A percentile compares a stretch with the other conserved stretches of the same genome.
phyloP scores from a whole-genome alignment of 2,797 vertebrate species.

The Taeniopygia guttata region DNA sequence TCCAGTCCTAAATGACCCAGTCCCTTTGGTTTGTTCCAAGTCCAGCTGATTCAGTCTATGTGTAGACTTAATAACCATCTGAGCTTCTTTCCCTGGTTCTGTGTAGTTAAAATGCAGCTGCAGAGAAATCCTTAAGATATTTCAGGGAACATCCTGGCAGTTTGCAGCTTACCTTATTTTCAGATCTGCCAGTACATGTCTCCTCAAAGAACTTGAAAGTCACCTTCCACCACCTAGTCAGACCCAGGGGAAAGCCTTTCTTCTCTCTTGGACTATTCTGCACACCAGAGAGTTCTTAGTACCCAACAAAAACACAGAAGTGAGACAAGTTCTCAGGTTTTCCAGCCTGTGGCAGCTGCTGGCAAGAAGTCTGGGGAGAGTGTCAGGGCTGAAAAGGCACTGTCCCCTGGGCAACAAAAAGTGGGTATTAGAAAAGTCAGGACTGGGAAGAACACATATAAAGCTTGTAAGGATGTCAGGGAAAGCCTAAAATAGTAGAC shows the following conservation, averaged over 20 bases:
- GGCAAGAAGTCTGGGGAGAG: background rate
- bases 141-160: background rate
- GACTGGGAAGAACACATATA: background rate
- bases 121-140: background rate
- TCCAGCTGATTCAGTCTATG: background rate
- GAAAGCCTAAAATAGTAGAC: background rate
- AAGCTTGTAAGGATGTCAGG: background rate
- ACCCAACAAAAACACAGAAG: background rate
- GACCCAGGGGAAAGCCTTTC: background rate
- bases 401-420: background rate
- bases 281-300: background rate
- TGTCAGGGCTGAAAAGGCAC: background rate
- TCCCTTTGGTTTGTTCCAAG: background rate
- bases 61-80: background rate
- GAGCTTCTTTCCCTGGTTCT: background rate
- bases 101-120: background rate
- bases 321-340: background rate
- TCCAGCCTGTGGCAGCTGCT: background rate
- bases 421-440: background rate
- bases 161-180: background rate
- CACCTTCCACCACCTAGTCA: background rate
- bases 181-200: background rate
- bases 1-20: background rate
- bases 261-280: background rate
- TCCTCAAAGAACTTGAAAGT: background rate